Evolutionary conservation across 2,113 vertebrate species (phyloP).

Genomic region (Gymnocephalus cernua): DNA sequence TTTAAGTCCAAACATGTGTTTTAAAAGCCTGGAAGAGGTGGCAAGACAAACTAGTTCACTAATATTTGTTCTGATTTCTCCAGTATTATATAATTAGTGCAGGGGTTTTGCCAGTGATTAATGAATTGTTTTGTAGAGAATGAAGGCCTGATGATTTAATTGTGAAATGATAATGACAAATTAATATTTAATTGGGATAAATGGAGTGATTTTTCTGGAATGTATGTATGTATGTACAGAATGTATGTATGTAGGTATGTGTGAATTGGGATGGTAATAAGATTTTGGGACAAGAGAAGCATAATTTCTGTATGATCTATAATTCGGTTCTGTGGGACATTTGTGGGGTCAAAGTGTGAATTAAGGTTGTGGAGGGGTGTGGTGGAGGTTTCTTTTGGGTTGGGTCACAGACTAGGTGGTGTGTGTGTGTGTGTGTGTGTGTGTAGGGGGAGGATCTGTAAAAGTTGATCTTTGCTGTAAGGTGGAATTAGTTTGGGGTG

Average conservation of each 20-base stretch:
- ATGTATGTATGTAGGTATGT: not conserved
- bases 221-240: no score
- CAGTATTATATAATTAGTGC: no score
- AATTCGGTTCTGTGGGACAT: conserved; percentile 18
- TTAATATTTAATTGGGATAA: not conserved
- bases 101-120: not conserved
- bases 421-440: conserved; percentile 1
- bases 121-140: not conserved
- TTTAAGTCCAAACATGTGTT: conserved; percentile 4
- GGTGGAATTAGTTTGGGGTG: conserved; percentile 39
- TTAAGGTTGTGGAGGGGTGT: conserved; percentile 4
- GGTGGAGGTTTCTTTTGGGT: conserved; percentile 35
- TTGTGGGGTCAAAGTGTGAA: conserved; percentile 21
- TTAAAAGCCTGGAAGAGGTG: not conserved
- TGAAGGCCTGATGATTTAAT: not conserved
- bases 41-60: not conserved
- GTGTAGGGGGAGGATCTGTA: not conserved
- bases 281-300: conserved; percentile 3
- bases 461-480: conserved; percentile 13
- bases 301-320: conserved; percentile 16
- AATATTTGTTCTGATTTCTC: not conserved
- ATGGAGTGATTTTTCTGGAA: not conserved
- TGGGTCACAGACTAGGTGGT: conserved; percentile 3
- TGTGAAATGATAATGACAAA: not conserved
- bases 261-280: not conserved